Percentiles rank a stretch among this genome's conserved stretches.
Evolutionary conservation across 2,113 vertebrate genomes (phyloP).

Genomic region (Oryzias woworae): DNA sequence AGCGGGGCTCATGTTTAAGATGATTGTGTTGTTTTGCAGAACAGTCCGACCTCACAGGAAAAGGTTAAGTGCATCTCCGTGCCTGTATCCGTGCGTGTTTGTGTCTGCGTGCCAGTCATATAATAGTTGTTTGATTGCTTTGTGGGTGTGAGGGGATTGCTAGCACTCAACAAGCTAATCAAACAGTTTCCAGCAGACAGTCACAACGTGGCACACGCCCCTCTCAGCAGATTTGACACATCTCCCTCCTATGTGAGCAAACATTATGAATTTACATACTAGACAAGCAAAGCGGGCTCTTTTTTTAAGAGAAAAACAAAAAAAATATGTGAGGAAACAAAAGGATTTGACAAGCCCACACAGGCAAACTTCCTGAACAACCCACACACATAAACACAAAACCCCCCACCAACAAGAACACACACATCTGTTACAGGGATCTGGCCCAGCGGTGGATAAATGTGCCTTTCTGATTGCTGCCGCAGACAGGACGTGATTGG

Average conservation of each 20-base stretch:
- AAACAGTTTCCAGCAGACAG: conserved; percentile 63
- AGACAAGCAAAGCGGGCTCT: conserved; percentile 21
- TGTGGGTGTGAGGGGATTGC: conserved; percentile 59
- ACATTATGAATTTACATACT: conserved; percentile 45
- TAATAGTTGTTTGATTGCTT: conserved; percentile 63
- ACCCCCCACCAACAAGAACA: conserved; percentile 24
- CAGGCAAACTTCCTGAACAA: conserved; percentile 32
- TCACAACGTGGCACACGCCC: conserved; percentile 62
- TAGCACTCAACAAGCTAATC: conserved; percentile 66
- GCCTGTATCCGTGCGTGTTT: conserved; percentile 7
- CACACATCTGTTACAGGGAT: conserved; percentile 61
- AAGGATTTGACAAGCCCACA: conserved; percentile 47
- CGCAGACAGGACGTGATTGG: conserved; percentile 70
- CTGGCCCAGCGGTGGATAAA: conserved; percentile 70
- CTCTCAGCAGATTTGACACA: conserved; percentile 49
- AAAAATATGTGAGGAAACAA: conserved; percentile 48
- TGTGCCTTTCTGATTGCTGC: conserved; percentile 69
- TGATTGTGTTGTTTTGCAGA: conserved; percentile 9
- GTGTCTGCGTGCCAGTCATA: conserved; percentile 30
- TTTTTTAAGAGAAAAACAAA: conserved; percentile 41
- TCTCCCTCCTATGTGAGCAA: conserved; percentile 55
- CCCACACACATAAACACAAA: conserved; percentile 35
- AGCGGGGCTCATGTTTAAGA: conserved; percentile 16
- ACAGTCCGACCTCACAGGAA: conserved; percentile 37
- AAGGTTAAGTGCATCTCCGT: conserved; percentile 22